Conservation (phyloP, 2,113 vertebrate genomes). For the Paracyprichromis sp. region DNA sequence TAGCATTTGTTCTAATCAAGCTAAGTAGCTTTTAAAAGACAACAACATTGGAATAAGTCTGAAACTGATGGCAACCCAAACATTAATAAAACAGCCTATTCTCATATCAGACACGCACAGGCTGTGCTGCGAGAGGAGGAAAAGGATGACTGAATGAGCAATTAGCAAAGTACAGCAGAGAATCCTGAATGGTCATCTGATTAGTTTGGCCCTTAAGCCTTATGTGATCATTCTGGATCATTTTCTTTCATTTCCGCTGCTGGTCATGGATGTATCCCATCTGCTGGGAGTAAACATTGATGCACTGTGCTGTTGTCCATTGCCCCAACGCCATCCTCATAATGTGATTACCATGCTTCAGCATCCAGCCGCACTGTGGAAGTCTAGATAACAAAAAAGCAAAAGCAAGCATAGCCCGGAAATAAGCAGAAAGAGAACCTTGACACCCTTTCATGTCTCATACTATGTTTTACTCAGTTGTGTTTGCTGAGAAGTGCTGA, state of each 20-base stretch:
- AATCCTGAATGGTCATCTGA: constrained; percentile 44
- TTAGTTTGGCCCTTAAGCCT: constrained; percentile 13
- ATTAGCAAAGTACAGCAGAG: constrained; percentile 10
- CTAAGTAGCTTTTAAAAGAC: background rate
- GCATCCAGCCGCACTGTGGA: background rate
- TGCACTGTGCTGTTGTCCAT: constrained; percentile 1
- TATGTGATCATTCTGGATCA: constrained; percentile 34
- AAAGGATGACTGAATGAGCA: background rate
- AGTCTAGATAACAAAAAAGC: constrained; percentile 13
- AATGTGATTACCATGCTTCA: constrained; percentile 38
- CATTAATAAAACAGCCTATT: background rate
- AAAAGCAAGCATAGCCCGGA: background rate
- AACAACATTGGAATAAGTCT: background rate
- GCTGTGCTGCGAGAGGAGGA: background rate
- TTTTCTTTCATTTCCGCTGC: constrained; percentile 50
- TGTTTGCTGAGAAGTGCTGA: background rate
- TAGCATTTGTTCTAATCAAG: background rate
- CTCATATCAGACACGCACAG: background rate
- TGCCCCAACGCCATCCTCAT: background rate
- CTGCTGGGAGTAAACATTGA: constrained; percentile 20
- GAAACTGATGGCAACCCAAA: background rate
- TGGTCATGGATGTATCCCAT: constrained; percentile 31
- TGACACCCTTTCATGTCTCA: background rate
- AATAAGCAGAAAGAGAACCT: background rate
- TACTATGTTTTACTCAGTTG: background rate